Conservation (phyloP, 2,888 invertebrate genomes). For the Drosophila paranaensis region DNA sequence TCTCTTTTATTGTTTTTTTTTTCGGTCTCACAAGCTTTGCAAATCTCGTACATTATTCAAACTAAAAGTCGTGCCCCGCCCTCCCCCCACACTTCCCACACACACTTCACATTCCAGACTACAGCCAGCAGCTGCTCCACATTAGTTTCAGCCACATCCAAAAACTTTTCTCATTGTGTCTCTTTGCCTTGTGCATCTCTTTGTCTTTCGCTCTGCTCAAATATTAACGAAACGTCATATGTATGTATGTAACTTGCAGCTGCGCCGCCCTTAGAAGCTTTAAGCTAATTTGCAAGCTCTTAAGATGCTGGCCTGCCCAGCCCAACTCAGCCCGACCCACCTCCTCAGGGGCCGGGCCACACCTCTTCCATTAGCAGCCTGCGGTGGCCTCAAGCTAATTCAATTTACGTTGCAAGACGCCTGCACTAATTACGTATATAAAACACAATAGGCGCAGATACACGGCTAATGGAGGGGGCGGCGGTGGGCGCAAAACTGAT, state of each 20-base stretch:
- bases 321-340: background rate
- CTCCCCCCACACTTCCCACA: no score
- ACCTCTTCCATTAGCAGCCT: constrained; percentile 48
- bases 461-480: background rate
- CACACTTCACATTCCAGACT: constrained; percentile 14
- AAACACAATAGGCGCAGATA: constrained; percentile 31
- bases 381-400: constrained; percentile 40
- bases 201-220: constrained; percentile 25
- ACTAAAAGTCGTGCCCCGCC: constrained; percentile 16
- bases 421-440: constrained; percentile 38
- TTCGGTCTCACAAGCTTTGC: constrained; percentile 41
- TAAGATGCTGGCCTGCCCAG: constrained; percentile 24
- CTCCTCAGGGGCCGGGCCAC: constrained; percentile 21
- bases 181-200: constrained; percentile 19
- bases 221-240: constrained; percentile 56
- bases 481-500: constrained; percentile 32
- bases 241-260: constrained; percentile 49
- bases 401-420: constrained; percentile 39
- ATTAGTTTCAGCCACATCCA: constrained; percentile 68
- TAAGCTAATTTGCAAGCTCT: constrained; percentile 50
- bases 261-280: constrained; percentile 35
- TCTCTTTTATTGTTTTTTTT: constrained; percentile 35
- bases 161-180: constrained; percentile 67
- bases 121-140: constrained; percentile 56
- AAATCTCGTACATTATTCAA: constrained; percentile 64